Base-by-base conservation (phyloP, 2,797 vertebrate species). In the Anas acuta region DNA sequence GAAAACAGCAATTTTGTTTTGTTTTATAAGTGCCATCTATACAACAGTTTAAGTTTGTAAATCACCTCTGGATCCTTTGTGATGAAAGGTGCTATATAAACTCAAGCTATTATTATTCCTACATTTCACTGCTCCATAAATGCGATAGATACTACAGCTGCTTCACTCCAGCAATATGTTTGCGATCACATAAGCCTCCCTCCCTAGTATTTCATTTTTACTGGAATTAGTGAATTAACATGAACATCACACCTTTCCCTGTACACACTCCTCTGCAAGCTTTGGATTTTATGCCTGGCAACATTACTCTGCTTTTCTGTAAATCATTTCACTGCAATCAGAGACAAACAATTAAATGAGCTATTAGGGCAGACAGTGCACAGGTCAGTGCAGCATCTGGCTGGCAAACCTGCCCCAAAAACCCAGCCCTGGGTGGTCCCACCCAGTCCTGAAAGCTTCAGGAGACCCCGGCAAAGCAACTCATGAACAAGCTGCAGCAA, bases 21-120 rank as follows among this genome's bases (percentile, higher is more conserved):
- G 77, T 84, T 96, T 93, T 95, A 28, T 93, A 94, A 92, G 91
- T 90, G 67, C 71, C 75, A 77, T 92, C 90, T 87, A 57, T 92
- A 45, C n/a, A 95, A 94, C 75, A 85, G 81, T 85, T 97, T 95
- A 95, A 87, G 92, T 96, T 95, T 94, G 92, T 96, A 96, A 95
- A 96, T 94, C 96, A 96, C 84, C 75, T 83, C 69, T 83, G 88
- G 90, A 94, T 94, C 75, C 72, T 92, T 89, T 85, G 87, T 93
- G 92, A 87, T 83, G 88, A 89, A 94, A 95, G 81, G 88, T 75
- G 65, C 86, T 87, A 75, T 41, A 95, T 85, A 95, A 96, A 92
- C 66, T 92, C 20, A 1, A 75, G 88, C 86, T 94, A 91, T 95
- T 94, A 93, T 83, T 71, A 93, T 85, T 95, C 81, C 90, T 81